Evolutionary conservation across 2,113 vertebrate genomes (phyloP), one percentile per base, ranked within the genome.

Genomic region (Lanius ludovicianus): DNA sequence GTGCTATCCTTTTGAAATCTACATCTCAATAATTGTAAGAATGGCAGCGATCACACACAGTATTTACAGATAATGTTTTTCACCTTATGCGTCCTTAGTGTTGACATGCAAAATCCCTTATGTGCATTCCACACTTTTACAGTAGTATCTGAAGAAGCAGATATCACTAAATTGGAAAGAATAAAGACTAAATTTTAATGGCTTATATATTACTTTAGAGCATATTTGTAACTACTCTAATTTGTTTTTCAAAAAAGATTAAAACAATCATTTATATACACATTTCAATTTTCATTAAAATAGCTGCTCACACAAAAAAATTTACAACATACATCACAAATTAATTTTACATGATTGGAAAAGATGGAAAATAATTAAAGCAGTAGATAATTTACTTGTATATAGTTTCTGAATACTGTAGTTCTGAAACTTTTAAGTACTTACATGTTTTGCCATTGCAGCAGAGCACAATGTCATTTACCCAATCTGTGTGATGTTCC

Each of bases 121-220:
- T 99, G 99, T 16, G 99, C 99, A n/a, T 99, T 99, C 99, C 99
- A 99, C 37, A 99, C 99, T 98, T 99, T 99, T 53, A 99, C 99
- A 55, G 99, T 99, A 9, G 99, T 99, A 92, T 99, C 99, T 9
- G 99, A 99, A 57, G 99, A 99, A 50, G 99, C 99, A 87, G 99
- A 99, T 98, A 99, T 99, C 97, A 99, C 99, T 99, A 94, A 28
- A 97, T 78, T 63, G 95, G 80, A 96, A 96, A 96, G 77, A 97
- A 92, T 62, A 96, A 93, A 96, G 81, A 93, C 59, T 47, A 76
- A 80, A 91, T 42, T 77, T 92, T 46, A 95, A 81, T 42, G 25
- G 79, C 27, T 84, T 87, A 46, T 12, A 28, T 56, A 75, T 80
- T 56, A 91, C 37, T 68, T 60, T 4, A 62, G 5, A 73, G 42